Percentiles rank a stretch among this genome's conserved stretches.
Evolutionary conservation across 2,888 invertebrate species (phyloP).

Genomic region (Ennomos fuscantarius): DNA sequence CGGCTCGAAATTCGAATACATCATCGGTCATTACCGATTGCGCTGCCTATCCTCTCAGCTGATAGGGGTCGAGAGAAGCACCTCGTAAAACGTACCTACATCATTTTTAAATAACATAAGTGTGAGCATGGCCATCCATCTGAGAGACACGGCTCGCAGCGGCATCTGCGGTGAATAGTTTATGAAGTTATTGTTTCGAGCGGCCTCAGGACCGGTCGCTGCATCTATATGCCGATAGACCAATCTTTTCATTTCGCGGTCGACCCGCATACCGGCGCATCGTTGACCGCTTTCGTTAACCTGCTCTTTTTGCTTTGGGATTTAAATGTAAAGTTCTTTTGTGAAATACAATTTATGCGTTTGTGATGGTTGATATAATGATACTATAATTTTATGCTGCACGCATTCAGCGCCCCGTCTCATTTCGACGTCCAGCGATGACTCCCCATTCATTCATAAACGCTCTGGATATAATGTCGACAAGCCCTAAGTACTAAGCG

Average conservation of each 20-base stretch:
- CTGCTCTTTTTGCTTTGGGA: slow-evolving; percentile 53
- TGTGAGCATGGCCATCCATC: slow-evolving; percentile 45
- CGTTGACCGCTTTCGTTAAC: slow-evolving; percentile 58
- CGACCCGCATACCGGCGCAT: slow-evolving; percentile 73
- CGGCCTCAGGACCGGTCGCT: slow-evolving; percentile 58
- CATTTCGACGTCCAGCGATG: slow-evolving; percentile 77
- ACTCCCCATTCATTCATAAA: slow-evolving; percentile 83
- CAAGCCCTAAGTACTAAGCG: slow-evolving; percentile 61
- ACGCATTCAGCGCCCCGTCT: slow-evolving; percentile 51
- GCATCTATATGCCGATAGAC: slow-evolving; percentile 51
- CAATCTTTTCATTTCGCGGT: slow-evolving; percentile 74
- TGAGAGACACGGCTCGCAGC: slow-evolving; percentile 49
- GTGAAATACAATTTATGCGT: slow-evolving; percentile 20
- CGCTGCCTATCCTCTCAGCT: slow-evolving; percentile 16
- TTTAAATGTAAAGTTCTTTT: slow-evolving; percentile 26
- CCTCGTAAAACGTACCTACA: slow-evolving; percentile 28
- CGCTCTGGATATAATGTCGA: slow-evolving; percentile 53
- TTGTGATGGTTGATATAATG: slow-evolving; percentile 38
- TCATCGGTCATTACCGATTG: slow-evolving; percentile 16
- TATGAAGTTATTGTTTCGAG: slow-evolving; percentile 78
- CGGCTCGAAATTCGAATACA: slow-evolving; percentile 1
- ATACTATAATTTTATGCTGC: slow-evolving; percentile 56
- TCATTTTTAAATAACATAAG: slow-evolving; percentile 34
- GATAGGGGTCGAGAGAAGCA: slow-evolving; percentile 25
- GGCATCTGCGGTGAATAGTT: slow-evolving; percentile 75